A percentile compares a stretch with the other conserved stretches of the same genome.
Evolutionary conservation across 2,113 vertebrate species (phyloP).

Genomic region (Coptodon bakossiorum): DNA sequence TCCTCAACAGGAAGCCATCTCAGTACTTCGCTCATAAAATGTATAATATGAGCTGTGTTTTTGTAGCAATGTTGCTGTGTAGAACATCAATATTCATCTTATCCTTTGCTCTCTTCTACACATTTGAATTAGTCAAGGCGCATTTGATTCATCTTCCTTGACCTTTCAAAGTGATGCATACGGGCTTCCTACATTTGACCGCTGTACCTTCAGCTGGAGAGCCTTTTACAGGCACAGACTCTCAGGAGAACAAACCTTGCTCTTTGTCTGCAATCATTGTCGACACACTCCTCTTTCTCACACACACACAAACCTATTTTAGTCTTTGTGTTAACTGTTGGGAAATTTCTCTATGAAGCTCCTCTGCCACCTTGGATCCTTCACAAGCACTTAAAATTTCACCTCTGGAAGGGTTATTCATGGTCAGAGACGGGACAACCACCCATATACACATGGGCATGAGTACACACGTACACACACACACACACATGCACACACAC

Average conservation of each 20-base stretch:
- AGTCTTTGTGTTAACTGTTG: neutral
- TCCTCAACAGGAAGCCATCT: neutral
- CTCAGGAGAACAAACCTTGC: slow-evolving; percentile 29
- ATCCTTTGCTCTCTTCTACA: neutral
- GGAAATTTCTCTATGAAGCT: slow-evolving; percentile 14
- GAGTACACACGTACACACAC: neutral
- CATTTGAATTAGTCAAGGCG: neutral
- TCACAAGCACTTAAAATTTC: slow-evolving; percentile 19
- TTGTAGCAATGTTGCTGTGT: neutral
- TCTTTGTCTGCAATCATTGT: slow-evolving; percentile 31
- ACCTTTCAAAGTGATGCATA: neutral
- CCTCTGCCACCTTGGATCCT: slow-evolving; percentile 4
- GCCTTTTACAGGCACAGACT: slow-evolving; percentile 33
- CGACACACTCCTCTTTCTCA: slow-evolving; percentile 6
- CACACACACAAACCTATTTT: neutral
- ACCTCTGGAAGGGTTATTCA: slow-evolving; percentile 2
- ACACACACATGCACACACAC: neutral
- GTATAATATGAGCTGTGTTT: neutral
- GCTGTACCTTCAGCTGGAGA: neutral
- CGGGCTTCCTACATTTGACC: neutral
- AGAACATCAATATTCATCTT: neutral
- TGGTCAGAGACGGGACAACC: neutral
- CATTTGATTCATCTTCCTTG: neutral
- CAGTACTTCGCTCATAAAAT: neutral
- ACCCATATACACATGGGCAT: neutral